Evolutionary conservation across 2,113 vertebrate genomes (phyloP).

Genomic region (Colius striatus): DNA sequence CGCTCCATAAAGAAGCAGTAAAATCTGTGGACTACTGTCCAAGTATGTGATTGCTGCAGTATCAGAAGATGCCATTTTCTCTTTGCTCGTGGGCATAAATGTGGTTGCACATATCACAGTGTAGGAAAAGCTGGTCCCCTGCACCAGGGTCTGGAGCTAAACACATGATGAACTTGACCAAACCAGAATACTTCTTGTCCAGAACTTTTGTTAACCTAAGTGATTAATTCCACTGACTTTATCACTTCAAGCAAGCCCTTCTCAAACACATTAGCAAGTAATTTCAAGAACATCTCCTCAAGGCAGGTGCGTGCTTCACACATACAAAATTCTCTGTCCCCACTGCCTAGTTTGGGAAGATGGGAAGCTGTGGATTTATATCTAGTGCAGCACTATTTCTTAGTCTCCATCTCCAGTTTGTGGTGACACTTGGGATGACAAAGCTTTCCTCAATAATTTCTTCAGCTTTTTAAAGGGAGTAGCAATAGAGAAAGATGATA

Average conservation of each 20-base stretch:
- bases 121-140: not conserved
- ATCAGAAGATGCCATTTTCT: not conserved
- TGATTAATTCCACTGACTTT: not conserved
- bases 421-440: not conserved
- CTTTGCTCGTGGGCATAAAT: accelerated
- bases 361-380: not conserved
- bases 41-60: not conserved
- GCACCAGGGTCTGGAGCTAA: not conserved
- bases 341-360: not conserved
- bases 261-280: not conserved
- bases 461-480: not conserved
- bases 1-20: not conserved
- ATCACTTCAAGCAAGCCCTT: not conserved
- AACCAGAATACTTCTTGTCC: not conserved
- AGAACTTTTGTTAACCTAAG: not conserved
- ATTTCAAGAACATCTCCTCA: not conserved
- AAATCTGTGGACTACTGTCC: not conserved
- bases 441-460: not conserved
- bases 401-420: not conserved
- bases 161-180: not conserved
- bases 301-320: not conserved
- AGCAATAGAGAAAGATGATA: not conserved
- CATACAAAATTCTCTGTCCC: not conserved
- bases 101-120: not conserved
- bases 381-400: not conserved